Conservation (phyloP, 2,113 vertebrate species). For the Macrotis lagotis region DNA sequence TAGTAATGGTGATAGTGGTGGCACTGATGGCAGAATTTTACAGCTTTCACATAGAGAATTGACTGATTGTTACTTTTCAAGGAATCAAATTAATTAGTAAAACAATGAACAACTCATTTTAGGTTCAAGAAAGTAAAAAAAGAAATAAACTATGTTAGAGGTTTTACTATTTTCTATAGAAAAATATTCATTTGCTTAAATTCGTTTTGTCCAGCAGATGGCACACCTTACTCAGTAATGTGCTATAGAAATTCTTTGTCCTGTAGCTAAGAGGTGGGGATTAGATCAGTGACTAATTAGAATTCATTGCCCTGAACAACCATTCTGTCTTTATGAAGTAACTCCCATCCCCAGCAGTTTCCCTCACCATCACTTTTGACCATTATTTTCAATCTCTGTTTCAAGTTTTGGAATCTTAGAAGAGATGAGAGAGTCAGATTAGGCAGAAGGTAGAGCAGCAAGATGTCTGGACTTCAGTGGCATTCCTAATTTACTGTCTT, state of each 20-base stretch:
- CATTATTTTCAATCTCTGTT: neutral
- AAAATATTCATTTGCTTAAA: neutral
- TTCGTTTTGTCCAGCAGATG: constrained; percentile 71
- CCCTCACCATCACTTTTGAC: neutral
- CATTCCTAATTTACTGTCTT: neutral
- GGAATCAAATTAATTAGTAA: constrained; percentile 21
- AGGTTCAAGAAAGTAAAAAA: constrained; percentile 11
- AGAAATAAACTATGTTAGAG: constrained; percentile 3
- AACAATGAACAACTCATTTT: constrained; percentile 30
- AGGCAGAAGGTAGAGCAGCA: neutral
- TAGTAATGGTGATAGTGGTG: neutral
- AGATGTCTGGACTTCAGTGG: neutral
- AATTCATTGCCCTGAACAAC: neutral
- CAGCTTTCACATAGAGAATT: neutral
- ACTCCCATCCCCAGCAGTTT: neutral
- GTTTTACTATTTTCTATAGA: neutral
- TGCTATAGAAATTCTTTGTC: accelerated
- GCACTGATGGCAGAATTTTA: neutral
- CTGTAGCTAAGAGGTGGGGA: neutral
- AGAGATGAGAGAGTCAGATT: neutral
- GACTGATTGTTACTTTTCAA: neutral
- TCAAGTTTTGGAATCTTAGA: neutral
- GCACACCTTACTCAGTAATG: neutral
- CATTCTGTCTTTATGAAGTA: constrained; percentile 11
- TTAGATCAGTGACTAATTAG: neutral